Evolutionary conservation across 2,888 invertebrate genomes (phyloP).

Genomic region (Andrena praecox): DNA sequence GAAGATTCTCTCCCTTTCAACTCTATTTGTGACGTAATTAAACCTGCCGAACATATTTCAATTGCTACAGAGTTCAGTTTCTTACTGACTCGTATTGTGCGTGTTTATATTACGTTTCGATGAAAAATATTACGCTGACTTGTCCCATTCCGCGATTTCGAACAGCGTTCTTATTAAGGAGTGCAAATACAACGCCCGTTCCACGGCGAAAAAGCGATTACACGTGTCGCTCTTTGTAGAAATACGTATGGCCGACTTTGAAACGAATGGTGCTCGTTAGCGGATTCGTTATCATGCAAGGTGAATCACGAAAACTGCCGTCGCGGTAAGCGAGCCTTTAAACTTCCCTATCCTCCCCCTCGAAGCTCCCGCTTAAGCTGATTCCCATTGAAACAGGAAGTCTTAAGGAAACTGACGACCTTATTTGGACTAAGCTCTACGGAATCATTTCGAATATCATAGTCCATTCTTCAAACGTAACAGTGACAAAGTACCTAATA

Average conservation of each 20-base stretch:
- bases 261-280: conserved; percentile 78
- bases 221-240: conserved; percentile 10
- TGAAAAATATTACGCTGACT: neutral
- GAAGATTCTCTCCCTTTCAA: no score
- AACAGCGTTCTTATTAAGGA: neutral
- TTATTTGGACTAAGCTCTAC: neutral
- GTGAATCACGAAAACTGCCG: conserved; percentile 72
- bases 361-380: neutral
- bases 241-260: conserved; percentile 30
- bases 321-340: conserved; percentile 45
- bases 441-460: neutral
- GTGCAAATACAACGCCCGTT: neutral
- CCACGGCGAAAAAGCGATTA: neutral
- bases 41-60: no score
- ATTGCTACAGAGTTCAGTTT: no score
- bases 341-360: conserved; percentile 16
- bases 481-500: no score
- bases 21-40: no score
- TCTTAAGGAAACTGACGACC: conserved; percentile 5
- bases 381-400: conserved; percentile 8
- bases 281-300: conserved; percentile 77
- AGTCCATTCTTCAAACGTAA: neutral
- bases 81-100: neutral
- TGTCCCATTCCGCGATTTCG: neutral
- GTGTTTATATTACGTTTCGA: neutral